Evolutionary conservation across 2,888 invertebrate genomes (phyloP), one percentile per base, ranked within the genome.

Genomic region (Caprella mutica): DNA sequence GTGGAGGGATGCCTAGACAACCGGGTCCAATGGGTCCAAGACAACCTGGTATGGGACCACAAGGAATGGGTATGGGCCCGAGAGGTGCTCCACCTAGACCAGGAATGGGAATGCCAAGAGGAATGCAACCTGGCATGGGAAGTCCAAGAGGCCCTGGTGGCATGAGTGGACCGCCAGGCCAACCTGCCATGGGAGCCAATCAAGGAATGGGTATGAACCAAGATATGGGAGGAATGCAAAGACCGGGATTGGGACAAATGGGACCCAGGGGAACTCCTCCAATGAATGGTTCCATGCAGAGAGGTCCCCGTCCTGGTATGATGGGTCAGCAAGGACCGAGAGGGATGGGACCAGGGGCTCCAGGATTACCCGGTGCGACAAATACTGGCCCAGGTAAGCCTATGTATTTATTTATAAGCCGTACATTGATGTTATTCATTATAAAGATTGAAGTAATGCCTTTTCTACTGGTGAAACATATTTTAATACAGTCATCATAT

Each of bases 281-380:
- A 24, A 53, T 60, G 52, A 64, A 64, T 46, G 64, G 63, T 6
- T 35, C 27, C 14, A 61, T 59, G 23, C 56, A 51, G 30, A 58
- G 65, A n/a, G 60, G 62, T 0, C 62, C 61, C 12, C 38, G 65
- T 26, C 62, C 63, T 26, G 62, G 63, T 12, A 58, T 65, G 60
- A 58, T 60, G 58, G 65, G 62, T 5, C 65, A 62, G 17, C 56
- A 46, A 29, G 61, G 65, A 26, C 30, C 52, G 9, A 58, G 65
- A 33, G 63, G 58, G 35, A 55, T 52, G 33, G 40, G 46, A 17
- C 65, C 57, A 24, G 58, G 48, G 33, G 56, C 55, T n/a, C 44
- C 56, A 27, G 42, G 9, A 19, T 53, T 23, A n/a, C 44, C 57
- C 17, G 55, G 51, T 56, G 55, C 24, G 14, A 46, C 62, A 40